A percentile compares a stretch with the other conserved stretches of the same genome.
Conservation (phyloP, 2,113 vertebrate species). For the Thamnaconus septentrionalis region DNA sequence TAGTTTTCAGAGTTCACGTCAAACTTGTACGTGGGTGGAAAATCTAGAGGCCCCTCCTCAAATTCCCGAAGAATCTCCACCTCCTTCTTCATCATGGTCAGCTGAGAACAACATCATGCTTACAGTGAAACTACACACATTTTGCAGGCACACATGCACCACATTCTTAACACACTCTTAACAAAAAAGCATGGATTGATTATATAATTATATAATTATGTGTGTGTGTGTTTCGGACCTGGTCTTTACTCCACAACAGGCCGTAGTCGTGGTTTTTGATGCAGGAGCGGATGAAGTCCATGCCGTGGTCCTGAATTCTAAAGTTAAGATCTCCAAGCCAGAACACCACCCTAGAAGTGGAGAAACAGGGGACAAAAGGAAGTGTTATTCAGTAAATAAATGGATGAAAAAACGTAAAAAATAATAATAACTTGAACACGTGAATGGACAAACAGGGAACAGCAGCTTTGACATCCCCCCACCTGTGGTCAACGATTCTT, state of each 20-base stretch:
- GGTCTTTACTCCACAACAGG: slow-evolving; percentile 93
- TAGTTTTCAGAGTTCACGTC: slow-evolving; percentile 86
- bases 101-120: slow-evolving; percentile 62
- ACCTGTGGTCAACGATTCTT: slow-evolving; percentile 87
- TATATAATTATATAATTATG: too few species aligned
- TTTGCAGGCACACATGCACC: neutral
- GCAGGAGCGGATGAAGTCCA: slow-evolving; percentile 87
- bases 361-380: neutral
- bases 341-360: slow-evolving; percentile 81
- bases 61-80: slow-evolving; percentile 85
- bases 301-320: slow-evolving; percentile 89
- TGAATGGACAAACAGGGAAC: neutral
- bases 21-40: slow-evolving; percentile 95
- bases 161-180: neutral
- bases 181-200: neutral
- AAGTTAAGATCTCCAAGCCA: slow-evolving; percentile 98
- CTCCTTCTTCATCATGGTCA: slow-evolving; percentile 87
- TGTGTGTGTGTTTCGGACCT: slow-evolving; percentile 72
- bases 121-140: neutral
- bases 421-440: neutral
- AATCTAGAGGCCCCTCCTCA: slow-evolving; percentile 87
- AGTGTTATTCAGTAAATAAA: neutral
- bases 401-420: neutral
- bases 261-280: slow-evolving; percentile 79
- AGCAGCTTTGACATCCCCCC: neutral